Base-by-base conservation (phyloP, 2,113 vertebrate species). In the Gasterosteus nipponicus region DNA sequence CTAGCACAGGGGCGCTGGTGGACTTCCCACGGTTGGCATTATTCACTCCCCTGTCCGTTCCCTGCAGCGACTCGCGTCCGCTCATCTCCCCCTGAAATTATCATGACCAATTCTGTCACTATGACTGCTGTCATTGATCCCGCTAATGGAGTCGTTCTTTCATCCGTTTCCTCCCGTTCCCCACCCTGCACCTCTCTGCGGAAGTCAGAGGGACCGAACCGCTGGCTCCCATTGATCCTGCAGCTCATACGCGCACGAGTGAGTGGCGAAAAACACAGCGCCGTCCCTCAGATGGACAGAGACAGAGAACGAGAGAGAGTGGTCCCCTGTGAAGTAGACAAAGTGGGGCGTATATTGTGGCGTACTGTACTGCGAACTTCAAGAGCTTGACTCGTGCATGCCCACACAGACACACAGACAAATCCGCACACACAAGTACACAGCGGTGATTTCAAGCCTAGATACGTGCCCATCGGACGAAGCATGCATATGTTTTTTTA, bases 331-430 rank as follows among this genome's bases (percentile, higher is more conserved):
- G 76, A 88, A 69, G 86, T 85, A 89, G 91, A 92, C 86, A 74
- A 86, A 91, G 89, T 89, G 80, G 83, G 77, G 84, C 73, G 78
- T 71, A 75, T 83, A 93, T 92, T 79, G 80, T 51, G 58, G 62
- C 51, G 74, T 90, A 92, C 81, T n/a, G n/a, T n/a, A n/a, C n/a
- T n/a, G n/a, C n/a, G n/a, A n/a, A n/a, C n/a, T n/a, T n/a, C n/a
- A n/a, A n/a, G n/a, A n/a, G n/a, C n/a, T n/a, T n/a, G 63, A 51
- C 58, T n/a, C 22, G 22, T 26, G 22, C 22, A 26, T 26, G 22
- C 22, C 22, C 22, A 15, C 83, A 0, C 10, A 16, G 12, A 44
- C 69, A 65, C 33, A 26, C 18, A 58, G 41, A n/a, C 66, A 33
- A 31, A 26, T 60, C 22, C 22, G 59, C 38, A 19, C 59, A 69